Conservation (phyloP, 2,113 vertebrate genomes). For the Rhinoderma darwinii region DNA sequence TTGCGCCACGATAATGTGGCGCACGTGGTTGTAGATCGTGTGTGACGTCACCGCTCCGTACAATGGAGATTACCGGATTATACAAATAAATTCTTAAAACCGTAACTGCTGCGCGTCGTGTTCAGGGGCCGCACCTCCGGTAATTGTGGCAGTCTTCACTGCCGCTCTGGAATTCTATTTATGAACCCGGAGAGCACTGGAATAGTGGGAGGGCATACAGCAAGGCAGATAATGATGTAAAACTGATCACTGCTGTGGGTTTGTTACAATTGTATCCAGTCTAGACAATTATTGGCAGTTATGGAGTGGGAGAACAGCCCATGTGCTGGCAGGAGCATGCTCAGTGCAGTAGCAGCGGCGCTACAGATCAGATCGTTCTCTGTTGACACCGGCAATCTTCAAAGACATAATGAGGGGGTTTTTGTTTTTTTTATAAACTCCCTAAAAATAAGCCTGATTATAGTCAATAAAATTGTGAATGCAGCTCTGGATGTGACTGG, state of each 20-base stretch:
- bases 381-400: too few relatives aligned
- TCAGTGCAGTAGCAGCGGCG: too few relatives aligned
- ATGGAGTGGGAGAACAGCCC: too few relatives aligned
- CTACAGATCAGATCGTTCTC: too few relatives aligned
- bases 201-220: neutral
- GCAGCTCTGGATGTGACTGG: neutral
- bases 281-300: too few relatives aligned
- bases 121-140: too few relatives aligned
- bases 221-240: too few relatives aligned
- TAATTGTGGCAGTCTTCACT: neutral
- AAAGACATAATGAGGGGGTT: too few relatives aligned
- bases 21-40: neutral
- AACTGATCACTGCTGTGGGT: neutral
- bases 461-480: too few relatives aligned
- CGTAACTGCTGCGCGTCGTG: neutral
- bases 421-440: too few relatives aligned
- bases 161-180: neutral
- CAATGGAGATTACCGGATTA: neutral
- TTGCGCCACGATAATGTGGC: neutral
- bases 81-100: conserved; percentile 34
- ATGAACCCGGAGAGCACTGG: neutral
- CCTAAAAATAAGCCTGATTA: too few relatives aligned
- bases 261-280: neutral
- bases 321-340: too few relatives aligned
- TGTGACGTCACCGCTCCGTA: neutral